Evolutionary conservation across 2,888 invertebrate genomes (phyloP), one percentile per base, ranked within the genome.

Genomic region (Carabus problematicus): DNA sequence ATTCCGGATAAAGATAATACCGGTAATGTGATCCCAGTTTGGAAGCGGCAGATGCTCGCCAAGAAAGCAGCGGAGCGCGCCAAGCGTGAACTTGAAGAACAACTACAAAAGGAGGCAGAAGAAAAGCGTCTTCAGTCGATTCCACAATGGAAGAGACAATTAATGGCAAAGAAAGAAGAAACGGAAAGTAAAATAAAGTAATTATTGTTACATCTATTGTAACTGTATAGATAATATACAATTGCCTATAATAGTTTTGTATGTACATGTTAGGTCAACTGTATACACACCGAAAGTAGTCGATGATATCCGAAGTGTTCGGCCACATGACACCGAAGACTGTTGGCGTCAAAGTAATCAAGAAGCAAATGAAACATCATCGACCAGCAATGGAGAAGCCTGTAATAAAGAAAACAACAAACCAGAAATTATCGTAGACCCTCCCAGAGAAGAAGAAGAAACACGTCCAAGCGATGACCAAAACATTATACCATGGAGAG

Each of bases 1-100:
- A 91, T 97, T 74, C 95, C 96, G 8, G 94, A 94, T 78, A 90
- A 90, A 72, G 97, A 97, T 80, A 89, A 90, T 61, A 90, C 93
- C 7, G 97, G 97, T 0, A 94, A 93, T 78, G 85, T 90, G 49
- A 95, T 97, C 76, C 97, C 97, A 11, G 92, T 91, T 19, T 97
- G 97, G 97, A 97, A 97, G 80, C 85, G 96, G 9, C 96, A 97
- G 82, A 95, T 97, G 94, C 81, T 97, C 80, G 97, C 97, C 1
- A 91, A 95, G 77, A 93, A 97, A 80, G 94, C 95, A 0, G 97
- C 97, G 0, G 97, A 97, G 81, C 91, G 94, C 74, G 96, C 97
- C 8, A 89, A 93, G 74, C 93, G 92, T 77, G 96, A 97, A 77
- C 85, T 95, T 75, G 95, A 96, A 81, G 94, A 93, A 79, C 90